Evolutionary conservation across 2,113 vertebrate species (phyloP).

Genomic region (Pantherophis guttatus): DNA sequence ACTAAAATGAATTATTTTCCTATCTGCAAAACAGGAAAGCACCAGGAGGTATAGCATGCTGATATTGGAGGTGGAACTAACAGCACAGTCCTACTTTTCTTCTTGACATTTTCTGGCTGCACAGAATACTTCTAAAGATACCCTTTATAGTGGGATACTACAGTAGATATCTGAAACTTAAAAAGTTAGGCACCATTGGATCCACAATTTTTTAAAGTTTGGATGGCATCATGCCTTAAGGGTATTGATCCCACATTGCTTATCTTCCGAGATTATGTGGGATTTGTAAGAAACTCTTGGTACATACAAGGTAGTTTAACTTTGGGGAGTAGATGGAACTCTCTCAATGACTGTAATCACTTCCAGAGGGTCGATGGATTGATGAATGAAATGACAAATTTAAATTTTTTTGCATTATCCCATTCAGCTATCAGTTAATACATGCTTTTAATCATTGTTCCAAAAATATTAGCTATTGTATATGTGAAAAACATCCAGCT

Average conservation of each 20-base stretch:
- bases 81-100: not conserved
- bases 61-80: not conserved
- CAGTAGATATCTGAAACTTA: not conserved
- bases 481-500: not conserved
- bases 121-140: not conserved
- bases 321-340: not conserved
- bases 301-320: not conserved
- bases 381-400: not conserved
- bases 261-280: not conserved
- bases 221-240: not conserved
- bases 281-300: not conserved
- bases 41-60: not conserved
- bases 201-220: not conserved
- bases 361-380: not conserved
- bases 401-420: not conserved
- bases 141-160: not conserved
- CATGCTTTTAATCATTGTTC: not conserved
- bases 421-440: not conserved
- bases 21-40: not conserved
- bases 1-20: not conserved
- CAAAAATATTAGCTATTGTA: not conserved
- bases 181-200: not conserved
- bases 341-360: not conserved
- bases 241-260: not conserved
- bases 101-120: not conserved